Conservation (phyloP, 2,113 vertebrate genomes). For the Cisticola juncidis region DNA sequence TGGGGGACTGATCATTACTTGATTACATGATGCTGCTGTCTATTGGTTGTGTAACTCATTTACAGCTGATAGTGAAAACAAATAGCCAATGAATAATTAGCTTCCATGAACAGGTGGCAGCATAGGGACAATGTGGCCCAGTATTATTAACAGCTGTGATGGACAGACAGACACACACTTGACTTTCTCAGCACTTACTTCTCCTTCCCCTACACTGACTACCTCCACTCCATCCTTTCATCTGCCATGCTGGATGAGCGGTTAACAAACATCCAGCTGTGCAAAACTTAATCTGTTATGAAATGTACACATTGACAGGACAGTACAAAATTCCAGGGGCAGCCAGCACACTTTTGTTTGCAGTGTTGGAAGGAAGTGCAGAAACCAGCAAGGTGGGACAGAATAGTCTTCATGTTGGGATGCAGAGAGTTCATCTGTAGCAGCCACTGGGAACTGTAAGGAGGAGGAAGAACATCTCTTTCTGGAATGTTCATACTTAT, state of each 20-base stretch:
- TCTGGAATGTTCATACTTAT: neutral
- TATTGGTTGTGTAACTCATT: neutral
- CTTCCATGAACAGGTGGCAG: neutral
- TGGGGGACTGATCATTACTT: slow-evolving; percentile 10
- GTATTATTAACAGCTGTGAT: neutral
- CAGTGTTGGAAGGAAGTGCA: neutral
- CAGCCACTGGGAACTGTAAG: neutral
- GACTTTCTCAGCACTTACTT: neutral
- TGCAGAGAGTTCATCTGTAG: neutral
- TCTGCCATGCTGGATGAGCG: neutral
- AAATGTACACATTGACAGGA: neutral
- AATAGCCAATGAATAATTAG: neutral
- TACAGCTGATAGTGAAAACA: neutral
- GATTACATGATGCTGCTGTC: neutral
- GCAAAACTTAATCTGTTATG: neutral
- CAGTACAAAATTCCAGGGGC: neutral
- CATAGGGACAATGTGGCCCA: neutral
- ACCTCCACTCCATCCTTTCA: neutral
- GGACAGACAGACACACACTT: neutral
- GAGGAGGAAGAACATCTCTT: neutral
- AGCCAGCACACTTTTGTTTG: neutral
- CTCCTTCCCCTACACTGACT: neutral
- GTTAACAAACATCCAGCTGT: rapidly evolving
- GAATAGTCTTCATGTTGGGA: neutral
- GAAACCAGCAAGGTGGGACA: neutral